Conservation (phyloP, 1,140 invertebrate genomes). For the Trichonephila clavata region DNA sequence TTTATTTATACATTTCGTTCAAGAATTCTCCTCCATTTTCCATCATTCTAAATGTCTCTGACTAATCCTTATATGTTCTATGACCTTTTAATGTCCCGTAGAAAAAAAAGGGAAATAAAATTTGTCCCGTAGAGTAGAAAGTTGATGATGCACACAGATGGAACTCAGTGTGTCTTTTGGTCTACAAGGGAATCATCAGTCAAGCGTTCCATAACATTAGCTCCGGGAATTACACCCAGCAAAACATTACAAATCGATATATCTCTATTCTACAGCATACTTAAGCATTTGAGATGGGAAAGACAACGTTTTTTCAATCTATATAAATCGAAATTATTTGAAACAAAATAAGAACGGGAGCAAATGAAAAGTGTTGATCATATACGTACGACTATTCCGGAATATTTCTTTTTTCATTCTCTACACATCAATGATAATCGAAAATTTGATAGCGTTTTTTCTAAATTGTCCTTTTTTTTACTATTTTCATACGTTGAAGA, state of each 20-base stretch:
- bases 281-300: background rate
- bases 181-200: background rate
- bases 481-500: background rate
- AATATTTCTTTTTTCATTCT: background rate
- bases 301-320: background rate
- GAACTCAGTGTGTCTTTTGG: background rate
- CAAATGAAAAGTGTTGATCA: conserved; percentile 2
- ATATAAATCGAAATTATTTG: background rate
- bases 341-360: conserved; percentile 1
- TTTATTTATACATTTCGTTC: too few species aligned
- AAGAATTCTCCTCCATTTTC: background rate
- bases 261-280: background rate
- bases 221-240: background rate
- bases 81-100: conserved; percentile 45
- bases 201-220: conserved; percentile 31
- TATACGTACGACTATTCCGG: background rate
- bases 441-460: background rate
- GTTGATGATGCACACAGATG: conserved; percentile 43
- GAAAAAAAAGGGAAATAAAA: background rate
- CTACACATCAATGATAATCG: conserved; percentile 1
- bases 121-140: conserved; percentile 25
- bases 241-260: conserved; percentile 28
- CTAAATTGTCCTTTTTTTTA: background rate
- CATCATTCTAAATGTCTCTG: background rate
- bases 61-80: conserved; percentile 27